Percentiles rank a stretch among this genome's conserved stretches.
Conservation (phyloP, 1,140 invertebrate species). For the Apis dorsata region DNA sequence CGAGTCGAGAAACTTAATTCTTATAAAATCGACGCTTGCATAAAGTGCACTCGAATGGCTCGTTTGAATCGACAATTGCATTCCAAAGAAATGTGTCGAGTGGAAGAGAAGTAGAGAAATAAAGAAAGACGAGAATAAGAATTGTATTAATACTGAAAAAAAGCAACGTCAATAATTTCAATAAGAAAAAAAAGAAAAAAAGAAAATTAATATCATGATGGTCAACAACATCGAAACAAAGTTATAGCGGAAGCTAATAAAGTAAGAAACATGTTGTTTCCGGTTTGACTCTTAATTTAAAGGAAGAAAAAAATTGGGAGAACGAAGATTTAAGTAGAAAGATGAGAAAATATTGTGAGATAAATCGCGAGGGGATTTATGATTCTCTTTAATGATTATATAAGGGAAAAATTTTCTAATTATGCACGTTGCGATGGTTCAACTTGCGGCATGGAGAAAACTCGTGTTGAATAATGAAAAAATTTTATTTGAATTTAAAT, state of each 20-base stretch:
- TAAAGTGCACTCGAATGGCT: slow-evolving; percentile 6
- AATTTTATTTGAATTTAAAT: not conserved
- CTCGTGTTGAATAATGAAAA: not conserved
- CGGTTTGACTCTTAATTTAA: not conserved
- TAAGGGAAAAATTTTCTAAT: slow-evolving; percentile 55
- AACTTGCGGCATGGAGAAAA: slow-evolving; percentile 13
- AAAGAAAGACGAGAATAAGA: not conserved
- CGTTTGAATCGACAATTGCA: slow-evolving; percentile 11
- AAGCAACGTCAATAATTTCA: not conserved
- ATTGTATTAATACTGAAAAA: not conserved
- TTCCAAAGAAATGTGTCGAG: not conserved
- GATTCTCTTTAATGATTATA: slow-evolving; percentile 21
- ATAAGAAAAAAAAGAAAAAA: no score
- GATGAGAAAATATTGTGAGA: slow-evolving; percentile 9
- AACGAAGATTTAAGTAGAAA: not conserved
- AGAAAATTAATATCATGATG: slow-evolving; percentile 1
- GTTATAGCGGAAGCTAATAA: not conserved
- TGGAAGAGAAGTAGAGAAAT: not conserved
- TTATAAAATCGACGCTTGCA: slow-evolving; percentile 13
- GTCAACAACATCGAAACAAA: not conserved
- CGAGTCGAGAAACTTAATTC: not conserved
- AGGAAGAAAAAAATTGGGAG: not conserved
- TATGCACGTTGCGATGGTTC: slow-evolving; percentile 27
- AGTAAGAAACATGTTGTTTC: no score
- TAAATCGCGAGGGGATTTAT: slow-evolving; percentile 42